Evolutionary conservation across 2,113 vertebrate genomes (phyloP), one percentile per base, ranked within the genome.

Genomic region (Corvus moneduloides): DNA sequence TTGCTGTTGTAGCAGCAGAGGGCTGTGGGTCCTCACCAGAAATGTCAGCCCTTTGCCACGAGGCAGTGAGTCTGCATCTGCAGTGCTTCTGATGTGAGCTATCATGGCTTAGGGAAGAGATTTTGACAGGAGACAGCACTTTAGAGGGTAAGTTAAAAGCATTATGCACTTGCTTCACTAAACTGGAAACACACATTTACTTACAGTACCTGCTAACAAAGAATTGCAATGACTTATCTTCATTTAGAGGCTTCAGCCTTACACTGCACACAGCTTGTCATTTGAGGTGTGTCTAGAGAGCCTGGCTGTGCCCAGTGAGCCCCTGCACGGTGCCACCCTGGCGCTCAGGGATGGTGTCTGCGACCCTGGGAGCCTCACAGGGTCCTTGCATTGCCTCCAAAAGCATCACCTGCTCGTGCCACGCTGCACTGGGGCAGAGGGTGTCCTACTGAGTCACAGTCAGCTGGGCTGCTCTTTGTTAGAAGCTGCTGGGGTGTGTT

Each of bases 141-240:
- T 93, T 61, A 73, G 85, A 94, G 69, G 49, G 79, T 90, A 41
- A 94, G 93, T 96, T 95, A 90, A 95, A 96, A 90, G 88, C 64
- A 73, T 83, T 82, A 90, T 51, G 69, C 20, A 35, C 62, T 93
- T 92, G 58, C 86, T 93, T 89, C 86, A 54, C 83, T 95, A 84
- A 93, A 71, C 88, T 92, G 69, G 90, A 93, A 92, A 16, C 61
- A 61, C 11, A 10, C 32, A 88, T 84, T 86, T 46, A 30, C 78
- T 93, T 54, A 41, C 20, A 21, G 80, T 59, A 39, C 58, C 58
- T 58, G 58, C 83, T 93, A 79, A 81, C 66, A 54, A 80, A 74
- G 83, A 69, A 33, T 32, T 75, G 32, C 73, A 39, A 2, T 87
- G 90, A 84, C 88, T 93, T 76, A 76, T 82, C 75, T 51, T 62